A percentile compares a stretch with the other conserved stretches of the same genome.
Conservation (phyloP, 64 coral and sea anemone species). For the Pachyseris speciosa region DNA sequence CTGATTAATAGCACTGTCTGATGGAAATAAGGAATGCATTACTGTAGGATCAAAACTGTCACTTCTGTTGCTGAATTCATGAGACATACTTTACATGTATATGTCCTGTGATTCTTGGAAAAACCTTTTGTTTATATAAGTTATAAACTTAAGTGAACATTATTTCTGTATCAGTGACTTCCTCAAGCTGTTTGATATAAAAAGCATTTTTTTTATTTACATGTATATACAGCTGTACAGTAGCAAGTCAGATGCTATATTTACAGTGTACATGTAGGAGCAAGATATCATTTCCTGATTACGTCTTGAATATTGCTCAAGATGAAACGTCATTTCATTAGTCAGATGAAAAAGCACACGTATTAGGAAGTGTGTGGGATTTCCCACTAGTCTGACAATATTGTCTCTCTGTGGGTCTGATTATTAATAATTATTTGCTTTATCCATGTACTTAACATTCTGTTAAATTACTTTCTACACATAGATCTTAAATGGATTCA, state of each 20-base stretch:
- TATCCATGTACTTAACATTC: too few species aligned
- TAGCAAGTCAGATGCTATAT: not conserved
- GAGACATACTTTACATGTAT: too few species aligned
- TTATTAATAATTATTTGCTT: not conserved
- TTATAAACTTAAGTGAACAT: too few species aligned
- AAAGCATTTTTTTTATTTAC: too few species aligned
- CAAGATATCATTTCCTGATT: slow-evolving; percentile 2
- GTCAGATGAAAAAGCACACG: not conserved
- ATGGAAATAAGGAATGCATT: too few species aligned
- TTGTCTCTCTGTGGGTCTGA: not conserved
- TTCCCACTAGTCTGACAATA: not conserved
- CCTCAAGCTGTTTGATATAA: not conserved
- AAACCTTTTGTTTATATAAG: too few species aligned
- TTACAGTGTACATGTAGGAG: not conserved
- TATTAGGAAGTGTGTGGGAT: slow-evolving; percentile 9
- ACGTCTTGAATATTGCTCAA: not conserved
- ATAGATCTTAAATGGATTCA: not conserved
- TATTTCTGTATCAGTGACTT: not conserved
- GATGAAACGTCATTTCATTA: not conserved
- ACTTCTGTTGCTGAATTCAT: too few species aligned
- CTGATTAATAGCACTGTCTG: too few species aligned
- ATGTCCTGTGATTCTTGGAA: not conserved
- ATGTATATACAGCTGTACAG: too few species aligned
- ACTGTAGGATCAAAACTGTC: too few species aligned
- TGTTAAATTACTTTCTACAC: not conserved